Evolutionary conservation across 2,113 vertebrate species (phyloP), one percentile per base, ranked within the genome.

Genomic region (Ceuthmochares aereus): DNA sequence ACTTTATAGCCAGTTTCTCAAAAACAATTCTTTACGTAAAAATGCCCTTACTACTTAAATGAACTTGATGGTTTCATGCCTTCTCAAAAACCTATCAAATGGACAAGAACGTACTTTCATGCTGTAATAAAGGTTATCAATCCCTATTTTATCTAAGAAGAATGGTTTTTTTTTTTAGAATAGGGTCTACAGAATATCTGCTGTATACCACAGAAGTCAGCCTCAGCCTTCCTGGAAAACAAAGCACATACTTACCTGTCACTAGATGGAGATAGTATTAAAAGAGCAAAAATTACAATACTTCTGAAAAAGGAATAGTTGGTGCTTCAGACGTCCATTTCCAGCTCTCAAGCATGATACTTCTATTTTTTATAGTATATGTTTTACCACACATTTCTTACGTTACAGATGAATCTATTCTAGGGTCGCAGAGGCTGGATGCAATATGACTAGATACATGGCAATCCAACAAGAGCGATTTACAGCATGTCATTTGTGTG

Each of bases 401-500:
- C 68, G 49, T 89, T 73, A 87, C 49, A 70, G 85, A 83, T 62
- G 19, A 93, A 92, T 73, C 26, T 45, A 62, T 74, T 91, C 51
- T 5, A 58, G 58, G 70, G 70, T 90, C 0, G 0, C 43, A 80
- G 54, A 72, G 67, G 56, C 40, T 72, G 82, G 67, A 30, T 54
- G 34, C 56, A 83, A 42, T 62, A 72, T 9, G 47, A 83, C 62
- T 49, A 73, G 88, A 63, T 80, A 85, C 43, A 51, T 12, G 42
- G 75, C 59, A 85, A 34, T 87, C 74, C 15, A 87, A 43, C 34
- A 82, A 47, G 34, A 94, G 47, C 82, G 87, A 95, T 90, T 93
- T 90, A 87, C 75, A 94, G 85, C 67, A 42, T 42, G 63, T 59
- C 63, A 94, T 90, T 88, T 77, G n/a, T 90, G 85, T 62, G 85